Base-by-base conservation (phyloP, 37 sponge, comb jelly and placozoan genomes). In the Bolinopsis microptera region DNA sequence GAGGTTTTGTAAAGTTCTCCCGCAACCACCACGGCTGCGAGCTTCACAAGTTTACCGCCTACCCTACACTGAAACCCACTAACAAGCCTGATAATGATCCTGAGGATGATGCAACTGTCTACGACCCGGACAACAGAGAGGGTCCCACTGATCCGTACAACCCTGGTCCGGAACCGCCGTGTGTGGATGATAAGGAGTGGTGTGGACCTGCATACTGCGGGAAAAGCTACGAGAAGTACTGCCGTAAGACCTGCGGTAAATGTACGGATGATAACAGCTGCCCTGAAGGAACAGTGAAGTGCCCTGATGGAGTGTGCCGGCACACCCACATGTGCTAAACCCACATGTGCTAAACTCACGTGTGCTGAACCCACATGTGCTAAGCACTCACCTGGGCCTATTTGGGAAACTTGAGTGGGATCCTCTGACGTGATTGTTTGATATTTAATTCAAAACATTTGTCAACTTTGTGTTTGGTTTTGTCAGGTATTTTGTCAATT, bases 141-240 rank as follows among this genome's bases (percentile, higher is more conserved):
- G 75, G 75, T 30, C 75, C 75, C 31, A 72, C 75, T 21, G 75
- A 72, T n/a, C 75, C 75, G 31, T 72, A 72, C 75, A 72, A 72
- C 75, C 75, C 75, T 30, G 75, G 75, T 21, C 75, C 75, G 5
- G 75, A n/a, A n/a, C 75, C 75, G n/a, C 75, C 75, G 5, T 72
- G 75, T 72, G 75, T 23, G 75, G 75, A 72, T n/a, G 18, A 5
- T 3, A 28, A 28, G 75, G 18, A 21, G 22, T 72, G 26, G 31
- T 72, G 75, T 72, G 75, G 31, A 23, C 27, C 27, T 8, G 31
- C 5, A 8, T 72, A 72, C 18, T 72, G 75, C 18, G 75, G 75
- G 3, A 72, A 8, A 8, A 72, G 75, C 75, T 72, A 72, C 75
- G 75, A 72, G n/a, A 72, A 28, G 31, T 72, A 72, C 75, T 72